Evolutionary conservation across 2,113 vertebrate species (phyloP).

Genomic region (Glaucidium brasilianum): DNA sequence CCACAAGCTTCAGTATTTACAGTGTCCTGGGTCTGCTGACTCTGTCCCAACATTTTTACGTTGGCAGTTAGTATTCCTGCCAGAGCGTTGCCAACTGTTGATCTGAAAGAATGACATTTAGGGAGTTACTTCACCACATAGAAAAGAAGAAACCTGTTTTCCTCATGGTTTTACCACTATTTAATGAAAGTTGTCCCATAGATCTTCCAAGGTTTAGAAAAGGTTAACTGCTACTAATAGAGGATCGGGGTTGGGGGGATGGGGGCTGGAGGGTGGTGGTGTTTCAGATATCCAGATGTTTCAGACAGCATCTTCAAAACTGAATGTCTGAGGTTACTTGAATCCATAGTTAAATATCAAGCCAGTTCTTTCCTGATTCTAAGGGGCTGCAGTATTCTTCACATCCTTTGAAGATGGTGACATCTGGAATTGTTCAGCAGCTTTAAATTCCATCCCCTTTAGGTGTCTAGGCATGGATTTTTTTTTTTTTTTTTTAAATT

Average conservation of each 20-base stretch:
- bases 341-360: background rate
- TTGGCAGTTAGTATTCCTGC: background rate
- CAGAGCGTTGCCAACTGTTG: background rate
- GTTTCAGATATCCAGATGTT: background rate
- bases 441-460: background rate
- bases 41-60: background rate
- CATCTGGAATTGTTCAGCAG: background rate
- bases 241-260: background rate
- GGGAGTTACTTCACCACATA: background rate
- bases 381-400: background rate
- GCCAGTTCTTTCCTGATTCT: background rate
- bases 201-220: background rate
- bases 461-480: background rate
- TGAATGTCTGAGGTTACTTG: background rate
- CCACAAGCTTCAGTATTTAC: background rate
- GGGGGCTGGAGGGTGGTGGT: background rate
- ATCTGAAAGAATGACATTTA: background rate
- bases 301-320: background rate
- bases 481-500: background rate
- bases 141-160: background rate
- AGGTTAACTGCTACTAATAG: background rate
- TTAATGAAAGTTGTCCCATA: background rate
- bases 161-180: background rate
- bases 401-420: background rate
- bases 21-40: constrained; percentile 9